These are phyloP conservation scores for Scaptomyza cyrtandrae DNA, from an alignment of 2,888 invertebrate genomes.

Conservation along the genomic window DNA sequence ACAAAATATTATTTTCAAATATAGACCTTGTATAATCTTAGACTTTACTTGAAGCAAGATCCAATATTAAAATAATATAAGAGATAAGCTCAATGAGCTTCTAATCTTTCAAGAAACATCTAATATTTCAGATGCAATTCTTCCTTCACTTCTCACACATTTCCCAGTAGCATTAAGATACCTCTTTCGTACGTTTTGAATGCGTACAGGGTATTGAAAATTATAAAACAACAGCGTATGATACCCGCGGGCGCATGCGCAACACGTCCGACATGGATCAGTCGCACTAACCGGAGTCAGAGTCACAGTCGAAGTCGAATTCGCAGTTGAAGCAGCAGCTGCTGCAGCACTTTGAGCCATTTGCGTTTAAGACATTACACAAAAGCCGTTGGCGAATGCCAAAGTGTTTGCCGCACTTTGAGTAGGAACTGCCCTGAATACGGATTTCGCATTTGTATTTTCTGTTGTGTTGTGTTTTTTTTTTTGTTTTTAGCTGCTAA, in stretches of 20 bases:
- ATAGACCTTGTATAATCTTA: too few relatives aligned
- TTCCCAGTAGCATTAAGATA: neutral
- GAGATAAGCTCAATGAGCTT: too few relatives aligned
- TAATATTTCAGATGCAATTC: too few relatives aligned
- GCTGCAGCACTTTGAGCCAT: conserved; percentile 63
- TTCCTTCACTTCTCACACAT: too few relatives aligned
- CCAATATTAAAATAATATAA: too few relatives aligned
- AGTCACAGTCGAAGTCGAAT: conserved; percentile 10
- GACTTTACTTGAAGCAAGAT: too few relatives aligned
- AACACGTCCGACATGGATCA: conserved; percentile 72
- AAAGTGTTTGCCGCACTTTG: conserved; percentile 64
- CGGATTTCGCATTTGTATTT: conserved; percentile 72
- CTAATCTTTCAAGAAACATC: too few relatives aligned
- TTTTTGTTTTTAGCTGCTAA: conserved; percentile 53
- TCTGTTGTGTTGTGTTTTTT: conserved; percentile 2
- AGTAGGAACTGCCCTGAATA: conserved; percentile 79
- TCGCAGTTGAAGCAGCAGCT: neutral
- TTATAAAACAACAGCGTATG: conserved; percentile 46
- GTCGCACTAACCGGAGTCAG: conserved; percentile 48
- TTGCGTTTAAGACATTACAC: conserved; percentile 74
- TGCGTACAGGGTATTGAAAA: conserved; percentile 20
- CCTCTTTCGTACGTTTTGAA: neutral
- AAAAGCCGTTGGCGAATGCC: conserved; percentile 73
- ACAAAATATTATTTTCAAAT: too few relatives aligned
- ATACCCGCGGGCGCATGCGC: conserved; percentile 72